Evolutionary conservation across 2,113 vertebrate genomes (phyloP).

Genomic region (Bujurquina vittata): DNA sequence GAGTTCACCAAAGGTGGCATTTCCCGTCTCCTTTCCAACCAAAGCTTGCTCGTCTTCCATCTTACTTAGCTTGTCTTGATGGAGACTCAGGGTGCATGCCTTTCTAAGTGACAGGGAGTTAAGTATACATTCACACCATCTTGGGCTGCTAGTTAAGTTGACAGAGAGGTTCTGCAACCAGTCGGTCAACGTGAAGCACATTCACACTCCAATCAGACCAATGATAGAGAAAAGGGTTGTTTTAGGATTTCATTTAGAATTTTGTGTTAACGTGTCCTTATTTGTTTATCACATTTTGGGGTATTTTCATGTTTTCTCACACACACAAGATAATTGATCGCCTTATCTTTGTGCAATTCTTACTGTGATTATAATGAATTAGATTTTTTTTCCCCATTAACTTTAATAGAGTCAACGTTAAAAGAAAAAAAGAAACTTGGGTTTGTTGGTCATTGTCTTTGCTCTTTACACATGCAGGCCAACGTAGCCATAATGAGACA

Average conservation of each 20-base stretch:
- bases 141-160: slow-evolving; percentile 77
- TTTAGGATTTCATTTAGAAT: slow-evolving; percentile 52
- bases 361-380: background rate
- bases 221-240: slow-evolving; percentile 68
- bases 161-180: slow-evolving; percentile 73
- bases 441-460: slow-evolving; percentile 48
- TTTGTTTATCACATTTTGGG: slow-evolving; percentile 12
- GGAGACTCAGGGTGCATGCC: slow-evolving; percentile 78
- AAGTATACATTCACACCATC: slow-evolving; percentile 83
- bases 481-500: slow-evolving; percentile 82
- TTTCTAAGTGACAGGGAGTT: slow-evolving; percentile 82
- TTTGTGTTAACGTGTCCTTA: slow-evolving; percentile 37
- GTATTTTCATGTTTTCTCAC: slow-evolving; percentile 12
- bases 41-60: slow-evolving; percentile 78
- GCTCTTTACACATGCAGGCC: slow-evolving; percentile 75
- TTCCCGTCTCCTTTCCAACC: slow-evolving; percentile 74
- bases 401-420: background rate
- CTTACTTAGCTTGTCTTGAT: slow-evolving; percentile 81
- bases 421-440: background rate
- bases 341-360: background rate
- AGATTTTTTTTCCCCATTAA: background rate
- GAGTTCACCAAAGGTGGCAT: slow-evolving; percentile 80
- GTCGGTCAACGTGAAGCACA: slow-evolving; percentile 72
- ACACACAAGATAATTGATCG: background rate
- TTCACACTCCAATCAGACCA: slow-evolving; percentile 71